Base-by-base conservation (phyloP, 2,797 vertebrate species). In the Hoplostethus atlanticus region DNA sequence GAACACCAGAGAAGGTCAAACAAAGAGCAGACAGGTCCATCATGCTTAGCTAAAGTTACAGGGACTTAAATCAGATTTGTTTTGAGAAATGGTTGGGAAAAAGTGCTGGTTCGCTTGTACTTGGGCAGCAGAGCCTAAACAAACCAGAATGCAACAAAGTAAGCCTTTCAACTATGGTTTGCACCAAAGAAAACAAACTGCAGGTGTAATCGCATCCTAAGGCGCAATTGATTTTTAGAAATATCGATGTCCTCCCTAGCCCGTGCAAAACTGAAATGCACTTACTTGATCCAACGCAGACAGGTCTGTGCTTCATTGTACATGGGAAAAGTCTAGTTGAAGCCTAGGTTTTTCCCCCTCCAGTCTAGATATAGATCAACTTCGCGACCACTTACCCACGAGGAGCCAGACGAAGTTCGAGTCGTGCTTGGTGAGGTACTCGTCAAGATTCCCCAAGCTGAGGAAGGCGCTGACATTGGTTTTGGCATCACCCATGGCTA, bases 371-470 rank as follows among this genome's bases (percentile, higher is more conserved):
- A 5, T 5, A 10, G 30, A 51, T 12, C 51, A 28, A 21, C 9
- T 61, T 30, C 2, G n/a, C 31, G 13, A 4, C 62, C n/a, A 92
- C 96, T 96, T 90, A 99, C 98, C 98, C 84, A 99, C 97, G 52
- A 99, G 96, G 6, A 99, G 96, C 98, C 97, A 99, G 82, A 98
- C 97, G 81, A 98, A 96, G 81, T 97, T 99, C 10, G 98, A 99
- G 93, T 99, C 93, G 80, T 96, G 98, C 76, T 97, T 95, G 85
- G 60, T 96, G 6, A 99, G 96, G 89, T 96, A 99, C 52, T 95
- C 88, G 89, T 99, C 97, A 86, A 99, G 73, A 6, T 98, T 96
- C 0, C 83, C 95, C 1, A 96, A 91, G 90, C 94, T 97, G 55
- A 96, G 96, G 76, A 98, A 96, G 87, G 96, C 92, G 85, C 95